Base-by-base conservation (phyloP, 1,140 invertebrate species). In the Oreohelix idahoensis region DNA sequence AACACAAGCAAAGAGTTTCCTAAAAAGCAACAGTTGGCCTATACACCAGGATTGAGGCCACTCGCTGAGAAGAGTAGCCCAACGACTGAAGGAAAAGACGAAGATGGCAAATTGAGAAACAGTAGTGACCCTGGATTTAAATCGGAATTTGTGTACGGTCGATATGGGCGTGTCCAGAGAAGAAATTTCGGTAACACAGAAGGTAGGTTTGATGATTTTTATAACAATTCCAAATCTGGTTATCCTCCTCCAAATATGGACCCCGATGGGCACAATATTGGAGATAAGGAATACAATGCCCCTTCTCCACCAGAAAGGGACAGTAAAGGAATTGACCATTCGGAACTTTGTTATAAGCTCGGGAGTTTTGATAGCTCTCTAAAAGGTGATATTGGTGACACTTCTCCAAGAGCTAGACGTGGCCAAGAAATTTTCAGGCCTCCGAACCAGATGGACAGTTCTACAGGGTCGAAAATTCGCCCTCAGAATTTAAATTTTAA, bases 271-370 rank as follows among this genome's bases (percentile, higher is more conserved):
- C 94, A 95, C 89, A 94, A 95, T 87, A 94, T 95, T 75, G 95
- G 94, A 70, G 95, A 96, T 90, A 94, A 94, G 83, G 95, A 96
- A 86, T 96, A 96, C 92, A 94, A 94, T 83, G 95, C 95, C 49
- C 95, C 95, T 17, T 96, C 96, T 49, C 95, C 95, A 1, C 96
- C 96, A 0, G 95, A 96, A 92, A 92, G 95, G 74, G 96, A 96
- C 93, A 70, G 15, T 53, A 71, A 45, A 71, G 86, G 84, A 75
- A 51, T 88, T 32, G 86, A 88, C 35, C 73, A 84, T 51, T 86
- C 85, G 49, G 81, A 84, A 32, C 71, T 89, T 20, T 86, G 84
- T 11, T 78, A 88, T 39, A 87, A 87, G 23, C 39, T 80, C 42
- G 15, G 13, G 32, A 51, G 39, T n/a, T 0, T 38, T 49, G 29